These are phyloP conservation scores for Heteromormyrus szaboi DNA, from an alignment of 2,797 vertebrate genomes.

Conservation along the genomic window DNA sequence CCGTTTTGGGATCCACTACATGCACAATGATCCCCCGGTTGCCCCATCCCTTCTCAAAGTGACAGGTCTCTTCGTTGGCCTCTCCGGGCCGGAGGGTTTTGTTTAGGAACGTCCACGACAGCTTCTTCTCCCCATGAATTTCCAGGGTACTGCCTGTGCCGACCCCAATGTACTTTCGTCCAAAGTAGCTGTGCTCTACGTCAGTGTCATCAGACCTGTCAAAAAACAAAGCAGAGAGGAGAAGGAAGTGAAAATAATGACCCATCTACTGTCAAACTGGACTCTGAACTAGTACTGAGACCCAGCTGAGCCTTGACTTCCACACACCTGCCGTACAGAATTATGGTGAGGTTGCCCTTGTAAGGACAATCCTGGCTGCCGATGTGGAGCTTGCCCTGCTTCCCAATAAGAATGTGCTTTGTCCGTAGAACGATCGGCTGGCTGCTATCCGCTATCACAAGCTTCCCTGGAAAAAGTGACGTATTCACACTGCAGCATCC, in stretches of 20 bases:
- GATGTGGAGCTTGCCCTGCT: slow-evolving; percentile 76
- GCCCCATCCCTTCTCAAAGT: slow-evolving; percentile 87
- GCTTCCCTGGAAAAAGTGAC: slow-evolving; percentile 65
- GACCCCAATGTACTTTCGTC: slow-evolving; percentile 83
- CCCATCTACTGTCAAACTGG: background rate
- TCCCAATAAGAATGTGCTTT: slow-evolving; percentile 81
- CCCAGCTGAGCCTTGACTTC: background rate
- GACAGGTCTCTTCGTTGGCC: slow-evolving; percentile 76
- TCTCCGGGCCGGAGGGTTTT: slow-evolving; percentile 80
- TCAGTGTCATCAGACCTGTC: slow-evolving; percentile 70
- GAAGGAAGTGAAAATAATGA: background rate
- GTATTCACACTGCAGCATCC: background rate
- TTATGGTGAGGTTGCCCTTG: slow-evolving; percentile 74
- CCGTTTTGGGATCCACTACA: slow-evolving; percentile 71
- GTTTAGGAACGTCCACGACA: slow-evolving; percentile 90
- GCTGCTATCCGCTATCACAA: slow-evolving; percentile 77
- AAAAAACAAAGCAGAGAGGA: background rate
- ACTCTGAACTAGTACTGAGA: background rate
- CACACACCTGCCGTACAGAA: slow-evolving; percentile 82
- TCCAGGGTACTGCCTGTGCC: slow-evolving; percentile 77
- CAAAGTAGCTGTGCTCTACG: slow-evolving; percentile 75
- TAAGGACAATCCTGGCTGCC: slow-evolving; percentile 84
- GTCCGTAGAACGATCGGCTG: slow-evolving; percentile 74
- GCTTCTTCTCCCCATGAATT: slow-evolving; percentile 77
- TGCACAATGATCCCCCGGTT: slow-evolving; percentile 87